Base-by-base conservation (phyloP, 1,140 invertebrate species). In the Zaprionus tsacasi region DNA sequence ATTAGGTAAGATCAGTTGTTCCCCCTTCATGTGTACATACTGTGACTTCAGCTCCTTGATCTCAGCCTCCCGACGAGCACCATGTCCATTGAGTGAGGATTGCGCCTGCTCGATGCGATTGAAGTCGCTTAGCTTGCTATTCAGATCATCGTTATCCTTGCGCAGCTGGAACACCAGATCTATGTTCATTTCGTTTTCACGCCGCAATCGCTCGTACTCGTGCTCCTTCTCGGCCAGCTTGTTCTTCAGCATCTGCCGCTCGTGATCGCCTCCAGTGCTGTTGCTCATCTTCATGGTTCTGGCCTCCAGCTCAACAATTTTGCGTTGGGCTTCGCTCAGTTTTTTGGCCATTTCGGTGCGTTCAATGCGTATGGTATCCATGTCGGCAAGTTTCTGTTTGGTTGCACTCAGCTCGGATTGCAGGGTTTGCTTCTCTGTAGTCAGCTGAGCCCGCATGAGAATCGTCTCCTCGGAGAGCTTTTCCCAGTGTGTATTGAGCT, bases 81-180 rank as follows among this genome's bases (percentile, higher is more conserved):
- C 96, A 70, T 97, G 96, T 3, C 95, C 95, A 21, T 95, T 95
- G n/a, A 97, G 94, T 61, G 95, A 96, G 68, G 95, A 94, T 91
- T 98, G 96, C 1, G 97, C 94, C 93, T 97, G 97, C 11, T 95
- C 95, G 2, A 98, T 96, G 88, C 96, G 96, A 79, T 97, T 96
- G 82, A 96, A 97, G 91, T 98, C 97, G 80, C 97, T 97, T 10
- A 98, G 85, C 93, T 97, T 97, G 70, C 95, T 94, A 57, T 94
- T 94, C 1, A 97, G 92, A 78, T 97, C 97, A 70, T 98, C 97
- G 83, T 96, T 95, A 95, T 94, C 95, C 93, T 94, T 95, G 65
- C 94, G 94, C 70, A 96, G 91, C 75, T 95, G 95, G 58, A 96
- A 94, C 61, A 96, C 93, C 91, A 97, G 95, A 81, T 96, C 95